Conservation (phyloP, 2,888 invertebrate genomes). For the Tetheella fluctuosa region DNA sequence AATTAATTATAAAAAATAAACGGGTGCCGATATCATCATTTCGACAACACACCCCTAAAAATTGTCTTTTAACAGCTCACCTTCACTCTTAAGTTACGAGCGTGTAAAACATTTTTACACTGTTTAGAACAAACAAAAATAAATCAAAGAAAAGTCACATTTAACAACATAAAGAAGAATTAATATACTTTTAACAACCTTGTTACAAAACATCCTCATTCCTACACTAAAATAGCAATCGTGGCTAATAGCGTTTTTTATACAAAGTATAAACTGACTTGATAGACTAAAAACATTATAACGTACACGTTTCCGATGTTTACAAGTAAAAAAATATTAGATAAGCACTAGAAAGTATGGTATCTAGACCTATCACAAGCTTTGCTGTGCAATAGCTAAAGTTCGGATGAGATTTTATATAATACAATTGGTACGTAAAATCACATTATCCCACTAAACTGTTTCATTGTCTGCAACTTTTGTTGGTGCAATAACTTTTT, state of each 20-base stretch:
- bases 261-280: background rate
- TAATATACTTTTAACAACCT: conserved; percentile 1
- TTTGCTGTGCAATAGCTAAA: background rate
- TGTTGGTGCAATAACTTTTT: background rate
- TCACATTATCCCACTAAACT: background rate
- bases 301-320: background rate
- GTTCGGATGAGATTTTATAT: background rate
- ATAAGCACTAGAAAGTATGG: background rate
- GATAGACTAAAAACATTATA: background rate
- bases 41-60: background rate
- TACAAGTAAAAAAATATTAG: conserved; percentile 3
- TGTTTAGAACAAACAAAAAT: background rate
- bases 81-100: background rate
- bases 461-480: background rate
- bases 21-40: background rate
- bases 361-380: background rate
- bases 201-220: background rate
- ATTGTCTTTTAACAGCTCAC: conserved; percentile 5
- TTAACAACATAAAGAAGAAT: background rate
- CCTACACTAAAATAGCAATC: background rate
- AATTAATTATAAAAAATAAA: background rate
- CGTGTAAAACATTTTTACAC: background rate
- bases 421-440: background rate
- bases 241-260: background rate
- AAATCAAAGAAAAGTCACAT: conserved; percentile 1